Conservation (phyloP, 2,797 vertebrate species). For the Mico argentatus region DNA sequence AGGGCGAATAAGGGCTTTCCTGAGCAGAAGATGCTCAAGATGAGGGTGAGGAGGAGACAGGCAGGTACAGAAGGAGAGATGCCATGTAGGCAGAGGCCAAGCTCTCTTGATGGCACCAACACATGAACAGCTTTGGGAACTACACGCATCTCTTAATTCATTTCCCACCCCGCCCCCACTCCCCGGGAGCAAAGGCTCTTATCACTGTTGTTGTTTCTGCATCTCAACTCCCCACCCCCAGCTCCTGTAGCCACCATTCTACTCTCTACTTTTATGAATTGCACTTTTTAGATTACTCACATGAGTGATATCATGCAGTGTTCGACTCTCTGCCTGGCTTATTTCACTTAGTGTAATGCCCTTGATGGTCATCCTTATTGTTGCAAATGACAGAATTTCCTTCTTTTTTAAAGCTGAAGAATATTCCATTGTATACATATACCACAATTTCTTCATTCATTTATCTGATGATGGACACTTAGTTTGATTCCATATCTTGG, state of each 20-base stretch:
- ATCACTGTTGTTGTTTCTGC: not conserved
- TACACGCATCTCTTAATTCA: not conserved
- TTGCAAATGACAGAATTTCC: not conserved
- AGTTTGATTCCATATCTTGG: not conserved
- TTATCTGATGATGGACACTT: not conserved
- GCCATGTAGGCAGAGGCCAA: not conserved
- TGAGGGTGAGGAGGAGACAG: not conserved
- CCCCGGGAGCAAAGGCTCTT: not conserved
- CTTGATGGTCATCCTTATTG: not conserved
- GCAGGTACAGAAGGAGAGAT: not conserved
- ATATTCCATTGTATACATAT: not conserved
- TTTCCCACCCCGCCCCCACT: not conserved
- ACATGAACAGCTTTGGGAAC: not conserved
- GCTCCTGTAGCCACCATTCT: not conserved
- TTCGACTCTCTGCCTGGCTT: not conserved
- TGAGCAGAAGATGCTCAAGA: not conserved
- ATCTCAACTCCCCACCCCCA: not conserved
- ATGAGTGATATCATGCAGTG: not conserved
- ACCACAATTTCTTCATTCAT: not conserved
- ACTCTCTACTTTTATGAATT: not conserved
- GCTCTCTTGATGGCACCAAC: fast-evolving
- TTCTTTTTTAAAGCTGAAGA: not conserved
- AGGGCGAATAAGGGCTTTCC: not conserved
- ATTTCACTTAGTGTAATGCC: not conserved
- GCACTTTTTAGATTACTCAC: not conserved